Base-by-base conservation (phyloP, 2,888 invertebrate species). In the Erynnis tages region DNA sequence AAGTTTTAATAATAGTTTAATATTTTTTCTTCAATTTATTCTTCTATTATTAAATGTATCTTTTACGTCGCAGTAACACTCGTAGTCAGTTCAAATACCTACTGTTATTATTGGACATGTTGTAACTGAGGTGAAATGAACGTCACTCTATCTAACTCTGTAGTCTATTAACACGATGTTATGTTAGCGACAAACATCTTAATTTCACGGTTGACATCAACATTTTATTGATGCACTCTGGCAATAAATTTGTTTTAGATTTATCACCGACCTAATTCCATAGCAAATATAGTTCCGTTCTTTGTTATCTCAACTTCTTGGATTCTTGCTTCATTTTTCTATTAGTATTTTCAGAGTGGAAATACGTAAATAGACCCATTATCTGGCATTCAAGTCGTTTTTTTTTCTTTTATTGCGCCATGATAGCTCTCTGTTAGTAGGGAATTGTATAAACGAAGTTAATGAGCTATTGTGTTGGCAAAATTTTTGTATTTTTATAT, bases 351-450 rank as follows among this genome's bases (percentile, higher is more conserved):
- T 30, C 19, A 25, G 29, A 32, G 48, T 47, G 32, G 16, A 49
- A 43, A 49, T 40, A 40, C 40, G 41, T 49, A 41, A 41, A 49
- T 41, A 49, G 49, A 49, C 1, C 49, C 25, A 41, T 41, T 49
- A 49, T 34, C 30, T 49, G 32, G 40, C 30, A 19, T 37, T 47
- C 27, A 35, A 27, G 46, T 19, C 25, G 10, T 38, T 47, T 37
- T 37, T 47, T 46, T 35, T 35, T 47, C 27, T 38, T 38, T 48
- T 30, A 30, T 23, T 23, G 30, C 38, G 16, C 14, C 19, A 47
- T 38, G 17, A 46, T 30, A 47, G 29, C 29, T 47, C 29, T 38
- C 37, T 45, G 32, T 14, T 38, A 29, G 14, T 16, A 29, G 21
- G 38, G 16, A 19, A 38, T 30, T n/a, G 21, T 23, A 48, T 40